Conservation (phyloP, 2,113 vertebrate genomes). For the Petroica traversi region DNA sequence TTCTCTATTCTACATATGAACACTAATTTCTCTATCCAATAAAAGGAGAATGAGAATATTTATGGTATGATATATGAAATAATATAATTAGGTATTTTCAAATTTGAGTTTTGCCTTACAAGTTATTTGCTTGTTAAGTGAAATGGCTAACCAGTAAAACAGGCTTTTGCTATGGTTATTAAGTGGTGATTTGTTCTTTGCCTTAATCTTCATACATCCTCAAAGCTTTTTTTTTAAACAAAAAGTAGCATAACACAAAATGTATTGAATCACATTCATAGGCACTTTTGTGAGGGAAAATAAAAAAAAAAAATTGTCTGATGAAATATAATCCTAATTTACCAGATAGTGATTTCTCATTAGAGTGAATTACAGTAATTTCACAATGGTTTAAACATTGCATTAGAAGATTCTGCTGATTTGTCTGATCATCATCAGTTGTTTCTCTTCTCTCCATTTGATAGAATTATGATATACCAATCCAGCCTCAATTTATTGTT, state of each 20-base stretch:
- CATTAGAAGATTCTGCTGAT: not conserved
- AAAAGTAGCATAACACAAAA: not conserved
- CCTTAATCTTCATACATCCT: not conserved
- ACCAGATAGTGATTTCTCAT: not conserved
- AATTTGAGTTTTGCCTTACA: not conserved
- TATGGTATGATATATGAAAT: not conserved
- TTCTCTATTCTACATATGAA: not conserved
- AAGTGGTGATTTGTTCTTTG: not conserved
- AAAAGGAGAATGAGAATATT: not conserved
- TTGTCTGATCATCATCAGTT: not conserved
- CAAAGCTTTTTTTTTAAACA: not conserved
- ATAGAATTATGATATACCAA: not conserved
- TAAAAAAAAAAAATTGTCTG: not conserved
- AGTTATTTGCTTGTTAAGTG: not conserved
- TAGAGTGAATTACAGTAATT: not conserved
- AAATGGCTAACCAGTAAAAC: not conserved
- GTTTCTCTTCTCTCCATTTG: not conserved
- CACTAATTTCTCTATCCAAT: not conserved
- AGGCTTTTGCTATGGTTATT: not conserved
- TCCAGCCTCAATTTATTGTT: not conserved
- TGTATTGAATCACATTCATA: not conserved
- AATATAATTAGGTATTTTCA: not conserved
- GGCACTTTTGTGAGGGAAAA: not conserved
- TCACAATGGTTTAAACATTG: not conserved
- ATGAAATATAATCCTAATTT: not conserved